Conservation (phyloP, 2,113 vertebrate species). For the Fulica atra region DNA sequence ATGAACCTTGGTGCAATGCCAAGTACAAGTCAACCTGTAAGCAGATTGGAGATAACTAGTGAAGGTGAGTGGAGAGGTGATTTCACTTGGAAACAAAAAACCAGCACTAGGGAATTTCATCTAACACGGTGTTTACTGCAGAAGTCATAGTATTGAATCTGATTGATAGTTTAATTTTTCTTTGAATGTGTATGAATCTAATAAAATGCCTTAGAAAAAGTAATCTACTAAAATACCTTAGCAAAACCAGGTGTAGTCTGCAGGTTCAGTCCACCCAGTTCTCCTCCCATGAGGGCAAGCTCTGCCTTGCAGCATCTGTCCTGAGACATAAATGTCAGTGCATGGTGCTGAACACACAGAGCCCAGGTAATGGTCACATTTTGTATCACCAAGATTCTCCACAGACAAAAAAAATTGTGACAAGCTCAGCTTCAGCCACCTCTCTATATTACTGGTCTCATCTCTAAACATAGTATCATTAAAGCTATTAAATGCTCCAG, state of each 20-base stretch:
- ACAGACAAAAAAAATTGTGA: not conserved
- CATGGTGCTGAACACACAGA: not conserved
- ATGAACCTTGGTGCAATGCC: not conserved
- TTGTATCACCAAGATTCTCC: not conserved
- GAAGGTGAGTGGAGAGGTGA: not conserved
- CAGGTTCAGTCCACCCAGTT: not conserved
- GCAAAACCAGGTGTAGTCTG: not conserved
- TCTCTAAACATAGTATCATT: not conserved
- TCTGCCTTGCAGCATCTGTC: not conserved
- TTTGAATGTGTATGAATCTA: not conserved
- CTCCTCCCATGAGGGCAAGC: accelerated
- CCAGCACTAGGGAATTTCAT: not conserved
- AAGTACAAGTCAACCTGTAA: not conserved
- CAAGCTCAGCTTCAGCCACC: not conserved
- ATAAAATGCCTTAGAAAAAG: not conserved
- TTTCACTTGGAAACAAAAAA: not conserved
- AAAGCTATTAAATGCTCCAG: not conserved
- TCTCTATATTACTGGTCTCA: not conserved
- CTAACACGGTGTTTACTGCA: not conserved
- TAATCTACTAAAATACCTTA: not conserved
- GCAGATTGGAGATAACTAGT: not conserved
- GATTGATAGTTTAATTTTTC: not conserved
- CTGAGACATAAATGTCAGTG: accelerated
- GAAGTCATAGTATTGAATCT: not conserved
- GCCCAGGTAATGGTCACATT: not conserved